These are phyloP conservation scores for Botia kubotai DNA, from an alignment of 2,797 vertebrate species.

Conservation along the genomic window DNA sequence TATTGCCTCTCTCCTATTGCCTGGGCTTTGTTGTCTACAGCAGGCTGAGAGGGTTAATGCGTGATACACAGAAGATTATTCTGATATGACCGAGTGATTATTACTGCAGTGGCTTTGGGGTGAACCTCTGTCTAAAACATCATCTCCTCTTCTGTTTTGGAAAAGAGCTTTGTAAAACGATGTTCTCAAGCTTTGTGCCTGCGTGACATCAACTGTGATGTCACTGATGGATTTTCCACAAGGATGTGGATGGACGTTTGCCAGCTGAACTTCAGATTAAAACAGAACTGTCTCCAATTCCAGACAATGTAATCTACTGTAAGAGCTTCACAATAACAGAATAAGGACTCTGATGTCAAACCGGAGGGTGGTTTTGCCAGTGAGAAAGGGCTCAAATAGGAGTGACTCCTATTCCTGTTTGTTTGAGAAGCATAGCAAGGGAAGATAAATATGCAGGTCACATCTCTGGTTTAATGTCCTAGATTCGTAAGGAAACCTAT, in stretches of 20 bases:
- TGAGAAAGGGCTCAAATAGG: slow-evolving; percentile 31
- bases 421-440: slow-evolving; percentile 7
- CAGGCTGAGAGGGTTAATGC: slow-evolving; percentile 27
- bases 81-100: slow-evolving; percentile 12
- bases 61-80: slow-evolving; percentile 31
- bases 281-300: slow-evolving; percentile 34
- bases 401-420: slow-evolving; percentile 10
- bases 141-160: slow-evolving; percentile 1
- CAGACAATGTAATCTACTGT: slow-evolving; percentile 50
- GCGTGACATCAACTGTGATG: neutral
- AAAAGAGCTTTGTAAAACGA: slow-evolving; percentile 35
- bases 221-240: slow-evolving; percentile 27
- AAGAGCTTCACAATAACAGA: slow-evolving; percentile 30
- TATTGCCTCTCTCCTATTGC: slow-evolving; percentile 24
- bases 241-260: slow-evolving; percentile 2
- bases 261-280: slow-evolving; percentile 33
- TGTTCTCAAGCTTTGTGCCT: slow-evolving; percentile 40
- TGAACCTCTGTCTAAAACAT: neutral
- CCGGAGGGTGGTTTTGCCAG: neutral
- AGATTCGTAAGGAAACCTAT: neutral
- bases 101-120: neutral
- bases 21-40: slow-evolving; percentile 43
- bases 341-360: slow-evolving; percentile 28
- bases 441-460: slow-evolving; percentile 14
- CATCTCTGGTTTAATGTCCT: slow-evolving; percentile 14